A percentile compares a stretch with the other conserved stretches of the same genome.
These are phyloP conservation scores for Parasteatoda lunata DNA, from an alignment of 2,888 invertebrate species.

Conservation along the genomic window DNA sequence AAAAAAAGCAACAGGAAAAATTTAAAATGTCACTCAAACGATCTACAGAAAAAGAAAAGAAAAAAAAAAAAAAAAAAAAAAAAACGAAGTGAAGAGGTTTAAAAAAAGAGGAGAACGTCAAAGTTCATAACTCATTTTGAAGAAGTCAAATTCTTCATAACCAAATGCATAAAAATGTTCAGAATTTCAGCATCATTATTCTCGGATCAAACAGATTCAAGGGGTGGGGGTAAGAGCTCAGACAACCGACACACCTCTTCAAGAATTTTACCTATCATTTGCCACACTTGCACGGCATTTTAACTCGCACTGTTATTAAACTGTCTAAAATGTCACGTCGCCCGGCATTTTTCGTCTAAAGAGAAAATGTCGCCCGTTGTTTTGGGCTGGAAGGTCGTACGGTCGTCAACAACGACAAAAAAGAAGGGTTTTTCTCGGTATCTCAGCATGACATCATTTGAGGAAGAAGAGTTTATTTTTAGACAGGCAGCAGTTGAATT, in stretches of 20 bases:
- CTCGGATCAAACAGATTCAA: background rate
- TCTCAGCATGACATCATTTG: background rate
- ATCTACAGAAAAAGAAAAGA: no score
- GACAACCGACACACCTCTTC: conserved; percentile 34
- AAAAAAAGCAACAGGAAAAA: no score
- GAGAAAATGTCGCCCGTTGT: conserved; percentile 25
- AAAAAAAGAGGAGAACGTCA: no score
- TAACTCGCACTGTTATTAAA: conserved; percentile 41
- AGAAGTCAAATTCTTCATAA: no score
- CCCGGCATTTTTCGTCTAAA: conserved; percentile 19
- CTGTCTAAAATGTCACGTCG: conserved; percentile 43
- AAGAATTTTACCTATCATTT: conserved; percentile 40
- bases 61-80: no score
- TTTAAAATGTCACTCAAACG: no score
- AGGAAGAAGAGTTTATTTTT: conserved; percentile 41
- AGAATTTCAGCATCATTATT: background rate
- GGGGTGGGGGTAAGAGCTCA: background rate
- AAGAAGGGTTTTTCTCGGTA: conserved; percentile 13
- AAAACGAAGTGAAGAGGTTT: no score
- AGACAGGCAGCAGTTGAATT: conserved; percentile 6
- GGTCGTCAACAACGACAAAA: conserved; percentile 8
- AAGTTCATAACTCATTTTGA: no score
- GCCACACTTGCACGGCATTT: conserved; percentile 20
- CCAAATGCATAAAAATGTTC: no score
- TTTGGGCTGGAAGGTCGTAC: conserved; percentile 26